Evolutionary conservation across 1,140 invertebrate genomes (phyloP).

Genomic region (Megalopta genalis): DNA sequence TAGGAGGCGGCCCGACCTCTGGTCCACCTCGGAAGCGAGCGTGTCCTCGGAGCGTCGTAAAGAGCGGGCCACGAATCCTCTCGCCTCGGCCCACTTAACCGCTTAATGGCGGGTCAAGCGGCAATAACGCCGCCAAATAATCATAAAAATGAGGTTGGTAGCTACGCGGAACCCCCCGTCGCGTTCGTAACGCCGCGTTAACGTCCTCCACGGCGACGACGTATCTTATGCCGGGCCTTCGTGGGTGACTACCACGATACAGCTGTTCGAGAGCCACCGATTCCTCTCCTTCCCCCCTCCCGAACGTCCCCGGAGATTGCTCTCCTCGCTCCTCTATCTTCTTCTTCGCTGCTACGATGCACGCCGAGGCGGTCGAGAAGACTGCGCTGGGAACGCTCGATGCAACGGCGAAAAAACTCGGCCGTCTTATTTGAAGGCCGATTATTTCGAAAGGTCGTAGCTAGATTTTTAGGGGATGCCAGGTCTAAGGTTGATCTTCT

Average conservation of each 20-base stretch:
- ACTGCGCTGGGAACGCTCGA: no score
- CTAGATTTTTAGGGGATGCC: no score
- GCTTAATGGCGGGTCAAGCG: constrained; percentile 73
- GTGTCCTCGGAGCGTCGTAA: constrained; percentile 56
- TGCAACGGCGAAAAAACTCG: no score
- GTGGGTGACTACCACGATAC: not conserved
- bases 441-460: no score
- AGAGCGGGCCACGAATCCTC: constrained; percentile 54
- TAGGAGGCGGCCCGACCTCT: constrained; percentile 38
- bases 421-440: no score
- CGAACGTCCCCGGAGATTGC: no score
- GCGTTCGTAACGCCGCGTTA: constrained; percentile 58
- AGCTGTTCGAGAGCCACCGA: not conserved
- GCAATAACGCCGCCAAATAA: constrained; percentile 71
- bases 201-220: constrained; percentile 51
- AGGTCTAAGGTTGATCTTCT: no score
- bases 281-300: not conserved
- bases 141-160: constrained; percentile 72
- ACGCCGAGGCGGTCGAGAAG: no score
- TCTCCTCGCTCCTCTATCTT: no score
- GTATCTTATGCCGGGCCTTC: constrained; percentile 49
- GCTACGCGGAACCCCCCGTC: constrained; percentile 58
- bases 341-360: no score
- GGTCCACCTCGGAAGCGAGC: constrained; percentile 42
- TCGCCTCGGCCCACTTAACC: constrained; percentile 65